Evolutionary conservation across 2,113 vertebrate species (phyloP), one percentile per base, ranked within the genome.

Genomic region (Bagarius yarrelli): DNA sequence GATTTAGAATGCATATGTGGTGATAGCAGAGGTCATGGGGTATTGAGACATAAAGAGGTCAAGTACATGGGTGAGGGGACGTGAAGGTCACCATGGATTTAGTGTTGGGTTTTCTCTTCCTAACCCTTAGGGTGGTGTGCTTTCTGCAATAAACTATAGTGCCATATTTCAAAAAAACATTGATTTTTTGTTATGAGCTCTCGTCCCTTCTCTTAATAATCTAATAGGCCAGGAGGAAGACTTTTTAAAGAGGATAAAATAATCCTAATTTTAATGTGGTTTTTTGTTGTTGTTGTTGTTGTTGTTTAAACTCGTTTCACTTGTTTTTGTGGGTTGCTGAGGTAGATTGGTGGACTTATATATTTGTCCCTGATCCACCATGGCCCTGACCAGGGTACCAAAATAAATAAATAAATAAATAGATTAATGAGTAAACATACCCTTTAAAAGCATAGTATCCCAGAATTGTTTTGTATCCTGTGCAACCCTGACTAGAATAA

Each of bases 181-280:
- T 75, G 78, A 81, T 85, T 81, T 66, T 79, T 80, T 85, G 76
- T 76, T 82, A 70, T 30, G 5, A 53, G 16, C 59, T 36, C 67
- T 59, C 8, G 16, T 15, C n/a, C 16, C 19, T 63, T 55, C n/a
- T 19, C 13, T 36, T n/a, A 64, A 64, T 34, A 25, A 15, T 60
- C 56, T 53, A 72, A 71, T 9, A 11, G 25, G 4, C 44, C 30
- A 30, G 50, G 25, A 25, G 19, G 47, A 15, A 71, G 15, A 50
- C 44, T 27, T 9, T n/a, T 71, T 71, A 52, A 71, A 71, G 5
- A 53, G 47, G 47, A 71, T 70, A 5, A 47, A 47, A 47, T 47
- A 27, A 72, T 53, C 70, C 16, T 53, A 18, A 72, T 47, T 47
- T 47, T 8, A 47, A 11, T 9, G 5, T 47, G 4, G 6, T 5